phyloP scores from a whole-genome alignment of 2,888 invertebrate species.

The Vesta saturnalis region DNA sequence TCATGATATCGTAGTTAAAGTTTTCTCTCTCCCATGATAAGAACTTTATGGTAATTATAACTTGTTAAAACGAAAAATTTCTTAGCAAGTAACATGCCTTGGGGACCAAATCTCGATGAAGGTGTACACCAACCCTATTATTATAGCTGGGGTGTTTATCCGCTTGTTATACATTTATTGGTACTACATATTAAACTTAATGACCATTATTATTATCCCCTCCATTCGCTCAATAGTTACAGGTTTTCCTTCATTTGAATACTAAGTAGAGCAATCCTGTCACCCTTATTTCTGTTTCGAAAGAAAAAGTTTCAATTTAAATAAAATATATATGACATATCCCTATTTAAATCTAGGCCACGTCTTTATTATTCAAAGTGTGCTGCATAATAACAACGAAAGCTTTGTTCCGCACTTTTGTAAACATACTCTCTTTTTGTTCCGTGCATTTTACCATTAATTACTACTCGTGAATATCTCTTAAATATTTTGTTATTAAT shows the following conservation, averaged over 20 bases:
- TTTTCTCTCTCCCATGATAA: background rate
- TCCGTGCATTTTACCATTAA: no score
- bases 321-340: background rate
- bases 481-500: no score
- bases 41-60: constrained; percentile 10
- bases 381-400: constrained; percentile 15
- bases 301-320: constrained; percentile 10
- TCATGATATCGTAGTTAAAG: background rate
- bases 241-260: background rate
- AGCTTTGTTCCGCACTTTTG: constrained; percentile 16
- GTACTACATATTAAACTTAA: constrained; percentile 24
- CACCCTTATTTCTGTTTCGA: background rate
- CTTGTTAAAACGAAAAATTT: constrained; percentile 4
- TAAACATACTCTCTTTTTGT: background rate
- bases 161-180: constrained; percentile 30
- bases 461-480: no score
- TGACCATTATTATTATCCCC: constrained; percentile 16
- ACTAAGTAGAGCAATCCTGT: background rate
- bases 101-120: constrained; percentile 16
- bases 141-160: constrained; percentile 17
- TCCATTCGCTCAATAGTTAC: no score
- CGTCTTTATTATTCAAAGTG: constrained; percentile 21
- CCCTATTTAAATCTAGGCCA: constrained; percentile 12
- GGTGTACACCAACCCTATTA: constrained; percentile 21
- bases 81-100: constrained; percentile 5